These are phyloP conservation scores for Apogon talboti DNA, from an alignment of 2,797 vertebrate species.

Conservation along the genomic window DNA sequence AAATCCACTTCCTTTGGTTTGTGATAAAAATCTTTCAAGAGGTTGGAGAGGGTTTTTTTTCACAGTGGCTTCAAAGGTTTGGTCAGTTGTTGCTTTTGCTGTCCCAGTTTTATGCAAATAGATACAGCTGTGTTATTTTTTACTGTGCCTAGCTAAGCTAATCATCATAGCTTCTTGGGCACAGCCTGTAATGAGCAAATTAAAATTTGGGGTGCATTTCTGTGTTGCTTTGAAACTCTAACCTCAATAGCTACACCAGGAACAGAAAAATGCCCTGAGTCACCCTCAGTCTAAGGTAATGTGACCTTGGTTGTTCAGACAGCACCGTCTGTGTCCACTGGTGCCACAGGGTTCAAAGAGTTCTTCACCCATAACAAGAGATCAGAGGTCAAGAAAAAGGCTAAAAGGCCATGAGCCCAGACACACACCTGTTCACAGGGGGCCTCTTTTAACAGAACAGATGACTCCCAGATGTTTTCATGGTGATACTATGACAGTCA, in stretches of 20 bases:
- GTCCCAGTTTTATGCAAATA: constrained; percentile 35
- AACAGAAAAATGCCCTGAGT: neutral
- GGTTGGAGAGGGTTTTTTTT: constrained; percentile 25
- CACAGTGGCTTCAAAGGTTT: constrained; percentile 43
- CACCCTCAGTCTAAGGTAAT: constrained; percentile 3
- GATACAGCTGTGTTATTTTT: neutral
- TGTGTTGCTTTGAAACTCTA: constrained; percentile 22
- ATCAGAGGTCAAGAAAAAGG: constrained; percentile 51
- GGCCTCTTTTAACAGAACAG: constrained; percentile 46
- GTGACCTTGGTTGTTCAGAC: constrained; percentile 45
- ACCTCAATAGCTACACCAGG: neutral
- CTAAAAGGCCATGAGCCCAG: constrained; percentile 49
- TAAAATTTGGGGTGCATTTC: neutral
- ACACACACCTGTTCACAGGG: constrained; percentile 76
- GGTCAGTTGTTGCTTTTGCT: constrained; percentile 34
- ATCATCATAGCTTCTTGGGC: constrained; percentile 1
- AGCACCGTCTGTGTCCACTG: constrained; percentile 11
- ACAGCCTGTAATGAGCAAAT: neutral
- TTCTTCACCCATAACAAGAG: constrained; percentile 42
- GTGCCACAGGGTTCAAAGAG: constrained; percentile 52
- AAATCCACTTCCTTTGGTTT: constrained; percentile 56
- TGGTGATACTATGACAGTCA: constrained; percentile 32
- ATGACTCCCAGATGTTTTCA: constrained; percentile 75
- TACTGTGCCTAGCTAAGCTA: constrained; percentile 6
- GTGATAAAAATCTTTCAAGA: constrained; percentile 57